Base-by-base conservation (phyloP, 2,797 vertebrate species). In the Eidolon dupreanum region DNA sequence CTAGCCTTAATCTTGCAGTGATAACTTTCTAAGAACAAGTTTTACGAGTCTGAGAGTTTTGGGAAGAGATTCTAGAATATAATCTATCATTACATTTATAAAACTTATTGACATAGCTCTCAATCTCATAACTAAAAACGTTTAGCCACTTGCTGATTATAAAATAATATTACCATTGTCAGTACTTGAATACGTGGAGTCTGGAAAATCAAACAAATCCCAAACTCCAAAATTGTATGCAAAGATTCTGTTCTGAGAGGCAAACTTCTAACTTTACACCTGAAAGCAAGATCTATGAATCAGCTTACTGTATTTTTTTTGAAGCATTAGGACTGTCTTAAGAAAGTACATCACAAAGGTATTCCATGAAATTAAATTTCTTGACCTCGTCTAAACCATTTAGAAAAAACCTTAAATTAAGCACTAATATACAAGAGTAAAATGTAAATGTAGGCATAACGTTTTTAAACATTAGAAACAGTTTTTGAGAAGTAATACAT, bases 381-480 rank as follows among this genome's bases (percentile, higher is more conserved):
- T 61, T 79, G 26, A 75, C 8, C 6, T 82, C 31, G 53, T 43
- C 89, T 57, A 93, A 85, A 92, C 4, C 41, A 31, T 43, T 83
- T 92, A 59, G 88, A 85, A 61, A 31, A 90, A 78, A 93, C 36
- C 53, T 57, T 74, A 92, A 57, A 63, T 87, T 83, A 81, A 71
- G 15, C 38, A 74, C 15, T 24, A 63, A 53, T 7, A 89, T 57
- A n/a, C n/a, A 63, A 87, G 16, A 59, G 66, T 75, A 81, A 71
- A 93, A 66, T 43, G 16, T 55, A 81, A 86, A 68, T 13, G 6
- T 4, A 95, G 16, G n/a, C 7, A 88, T 75, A 95, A 68, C 17
- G 68, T 90, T 53, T 93, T 46, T 17, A 93, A 84, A 91, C 59
- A 61, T 49, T 66, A 83, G 84, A 41, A 93, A 31, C 6, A 43